phyloP scores from a whole-genome alignment of 2,888 invertebrate species.

The Anarsia innoxiella region DNA sequence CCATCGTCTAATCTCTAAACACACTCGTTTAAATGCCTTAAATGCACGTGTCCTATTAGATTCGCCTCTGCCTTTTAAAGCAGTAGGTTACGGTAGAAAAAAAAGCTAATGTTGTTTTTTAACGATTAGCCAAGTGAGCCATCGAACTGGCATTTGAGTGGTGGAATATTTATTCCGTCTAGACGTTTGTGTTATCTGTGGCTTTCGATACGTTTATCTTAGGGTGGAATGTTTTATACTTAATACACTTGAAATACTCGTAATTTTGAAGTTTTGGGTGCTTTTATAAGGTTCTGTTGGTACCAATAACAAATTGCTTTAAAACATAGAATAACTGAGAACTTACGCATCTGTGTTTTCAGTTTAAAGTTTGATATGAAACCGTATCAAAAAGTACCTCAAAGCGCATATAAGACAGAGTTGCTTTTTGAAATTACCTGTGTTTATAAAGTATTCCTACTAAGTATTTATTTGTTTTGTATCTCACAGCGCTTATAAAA shows the following conservation, averaged over 20 bases:
- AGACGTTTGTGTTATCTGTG: conserved; percentile 60
- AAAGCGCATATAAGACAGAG: too few relatives aligned
- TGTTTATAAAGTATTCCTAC: too few relatives aligned
- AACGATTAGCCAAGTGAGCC: conserved; percentile 73
- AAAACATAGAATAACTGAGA: too few relatives aligned
- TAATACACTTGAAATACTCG: conserved; percentile 40
- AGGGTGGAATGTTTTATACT: conserved; percentile 63
- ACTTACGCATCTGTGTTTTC: too few relatives aligned
- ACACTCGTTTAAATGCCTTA: conserved; percentile 46
- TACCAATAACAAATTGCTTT: too few relatives aligned
- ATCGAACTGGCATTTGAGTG: conserved; percentile 68
- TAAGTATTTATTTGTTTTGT: too few relatives aligned
- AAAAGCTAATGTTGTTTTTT: conserved; percentile 44
- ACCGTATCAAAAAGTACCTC: too few relatives aligned
- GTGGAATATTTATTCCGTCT: conserved; percentile 67
- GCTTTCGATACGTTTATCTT: conserved; percentile 56
- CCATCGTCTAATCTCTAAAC: conserved; percentile 44
- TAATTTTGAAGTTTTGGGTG: conserved; percentile 12
- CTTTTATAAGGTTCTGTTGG: too few relatives aligned
- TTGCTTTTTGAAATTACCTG: too few relatives aligned
- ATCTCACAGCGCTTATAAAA: too few relatives aligned
- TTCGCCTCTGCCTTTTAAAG: conserved; percentile 64
- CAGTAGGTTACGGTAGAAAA: conserved; percentile 47
- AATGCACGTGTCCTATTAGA: conserved; percentile 49
- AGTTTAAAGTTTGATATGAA: too few relatives aligned